Conservation (phyloP, 2,888 invertebrate genomes). For the Epinotia ramella region DNA sequence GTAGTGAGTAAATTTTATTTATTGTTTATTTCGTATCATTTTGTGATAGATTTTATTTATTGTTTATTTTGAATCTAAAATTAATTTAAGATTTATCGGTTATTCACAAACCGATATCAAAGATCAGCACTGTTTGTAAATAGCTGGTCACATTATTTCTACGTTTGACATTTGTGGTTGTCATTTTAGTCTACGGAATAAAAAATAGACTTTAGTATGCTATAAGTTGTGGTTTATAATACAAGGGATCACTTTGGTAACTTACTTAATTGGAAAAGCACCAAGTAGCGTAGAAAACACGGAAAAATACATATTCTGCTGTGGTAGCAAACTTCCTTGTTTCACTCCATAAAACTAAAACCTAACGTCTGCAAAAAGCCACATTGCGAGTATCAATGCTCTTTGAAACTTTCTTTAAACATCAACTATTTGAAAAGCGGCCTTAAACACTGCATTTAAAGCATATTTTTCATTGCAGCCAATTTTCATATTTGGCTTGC, state of each 20-base stretch:
- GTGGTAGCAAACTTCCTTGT: not conserved
- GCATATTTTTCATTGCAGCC: not conserved
- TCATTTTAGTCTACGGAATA: too few relatives aligned
- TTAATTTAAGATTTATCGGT: too few relatives aligned
- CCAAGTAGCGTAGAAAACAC: not conserved
- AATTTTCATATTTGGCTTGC: not conserved
- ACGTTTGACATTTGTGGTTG: too few relatives aligned
- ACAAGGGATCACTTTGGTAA: not conserved
- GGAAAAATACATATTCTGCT: not conserved
- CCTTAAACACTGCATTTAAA: not conserved
- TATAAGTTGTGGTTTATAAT: too few relatives aligned
- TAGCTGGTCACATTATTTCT: too few relatives aligned
- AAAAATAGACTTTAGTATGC: too few relatives aligned
- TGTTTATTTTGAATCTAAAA: too few relatives aligned
- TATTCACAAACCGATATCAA: too few relatives aligned
- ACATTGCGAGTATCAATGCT: slow-evolving; percentile 7
- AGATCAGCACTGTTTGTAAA: too few relatives aligned
- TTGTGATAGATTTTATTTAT: too few relatives aligned
- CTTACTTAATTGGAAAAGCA: not conserved
- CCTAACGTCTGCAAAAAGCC: slow-evolving; percentile 14
- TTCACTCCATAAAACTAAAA: slow-evolving; percentile 3
- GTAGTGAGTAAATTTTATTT: too few relatives aligned
- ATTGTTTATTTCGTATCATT: too few relatives aligned
- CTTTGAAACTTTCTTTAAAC: slow-evolving; percentile 7
- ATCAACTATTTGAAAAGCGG: not conserved